These are phyloP conservation scores for Andrena marginata DNA, from an alignment of 2,888 invertebrate genomes.

Conservation along the genomic window DNA sequence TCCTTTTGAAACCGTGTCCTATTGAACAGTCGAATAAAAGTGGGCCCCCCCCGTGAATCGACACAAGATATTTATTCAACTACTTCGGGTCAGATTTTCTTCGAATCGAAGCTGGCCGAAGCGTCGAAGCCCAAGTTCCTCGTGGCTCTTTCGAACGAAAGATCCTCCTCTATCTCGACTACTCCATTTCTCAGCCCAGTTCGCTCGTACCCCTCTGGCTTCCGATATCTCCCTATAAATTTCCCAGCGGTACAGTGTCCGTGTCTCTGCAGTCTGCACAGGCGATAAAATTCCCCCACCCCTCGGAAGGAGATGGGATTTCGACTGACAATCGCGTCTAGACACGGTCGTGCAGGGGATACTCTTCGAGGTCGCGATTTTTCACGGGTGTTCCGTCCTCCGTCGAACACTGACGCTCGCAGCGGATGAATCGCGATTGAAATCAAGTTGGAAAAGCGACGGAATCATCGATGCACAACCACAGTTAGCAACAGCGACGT, in stretches of 20 bases:
- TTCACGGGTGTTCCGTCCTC: background rate
- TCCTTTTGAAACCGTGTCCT: too few relatives aligned
- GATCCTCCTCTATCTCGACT: constrained; percentile 35
- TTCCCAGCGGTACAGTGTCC: constrained; percentile 40
- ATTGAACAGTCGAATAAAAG: too few relatives aligned
- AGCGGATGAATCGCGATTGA: background rate
- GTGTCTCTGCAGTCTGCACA: constrained; percentile 2
- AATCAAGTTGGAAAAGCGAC: constrained; percentile 31
- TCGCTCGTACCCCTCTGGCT: constrained; percentile 52
- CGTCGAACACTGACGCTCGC: background rate
- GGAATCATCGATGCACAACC: constrained; percentile 54
- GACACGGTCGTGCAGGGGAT: background rate
- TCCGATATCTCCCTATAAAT: constrained; percentile 60
- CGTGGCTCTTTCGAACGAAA: constrained; percentile 6
- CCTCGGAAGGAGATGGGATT: background rate
- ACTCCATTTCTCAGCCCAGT: constrained; percentile 49
- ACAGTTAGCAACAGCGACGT: constrained; percentile 71
- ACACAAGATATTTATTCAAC: too few relatives aligned
- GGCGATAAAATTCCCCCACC: constrained; percentile 20
- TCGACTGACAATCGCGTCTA: background rate
- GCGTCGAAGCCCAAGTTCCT: background rate
- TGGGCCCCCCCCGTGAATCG: too few relatives aligned
- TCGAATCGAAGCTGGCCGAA: background rate
- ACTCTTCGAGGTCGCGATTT: background rate
- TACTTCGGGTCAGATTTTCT: background rate